Percentiles rank a stretch among this genome's conserved stretches.
Conservation (phyloP, 2,797 vertebrate genomes). For the Hoplostethus mediterraneus region DNA sequence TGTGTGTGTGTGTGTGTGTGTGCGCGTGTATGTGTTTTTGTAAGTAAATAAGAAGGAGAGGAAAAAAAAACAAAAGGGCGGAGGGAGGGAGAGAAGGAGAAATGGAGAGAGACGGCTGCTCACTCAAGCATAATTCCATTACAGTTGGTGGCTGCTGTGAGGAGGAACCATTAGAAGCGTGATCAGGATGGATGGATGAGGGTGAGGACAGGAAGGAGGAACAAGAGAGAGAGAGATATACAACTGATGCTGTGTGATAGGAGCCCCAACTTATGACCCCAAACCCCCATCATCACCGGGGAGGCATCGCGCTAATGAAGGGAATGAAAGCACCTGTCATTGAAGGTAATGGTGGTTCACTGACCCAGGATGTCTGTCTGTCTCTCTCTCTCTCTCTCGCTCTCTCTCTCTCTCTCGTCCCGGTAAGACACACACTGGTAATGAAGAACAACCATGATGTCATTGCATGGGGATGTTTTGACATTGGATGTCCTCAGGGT, state of each 20-base stretch:
- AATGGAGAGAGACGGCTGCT: slow-evolving; percentile 59
- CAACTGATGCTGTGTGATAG: slow-evolving; percentile 60
- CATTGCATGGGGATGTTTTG: not conserved
- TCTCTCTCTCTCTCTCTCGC: slow-evolving; percentile 5
- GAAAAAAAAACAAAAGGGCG: slow-evolving; percentile 5
- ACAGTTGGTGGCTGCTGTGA: slow-evolving; percentile 78
- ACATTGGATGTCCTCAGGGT: not conserved
- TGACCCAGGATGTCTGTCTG: slow-evolving; percentile 1
- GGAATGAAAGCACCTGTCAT: slow-evolving; percentile 60
- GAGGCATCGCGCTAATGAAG: slow-evolving; percentile 12
- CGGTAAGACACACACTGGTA: not conserved
- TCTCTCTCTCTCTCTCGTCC: not conserved
- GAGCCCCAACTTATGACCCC: slow-evolving; percentile 68
- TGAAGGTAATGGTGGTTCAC: slow-evolving; percentile 38
- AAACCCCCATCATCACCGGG: slow-evolving; percentile 26
- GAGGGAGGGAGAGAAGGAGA: slow-evolving; percentile 26
- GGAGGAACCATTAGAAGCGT: slow-evolving; percentile 80
- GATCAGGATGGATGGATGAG: slow-evolving; percentile 79
- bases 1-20: not conserved
- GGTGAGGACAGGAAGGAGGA: slow-evolving; percentile 55
- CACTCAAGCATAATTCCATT: slow-evolving; percentile 81
- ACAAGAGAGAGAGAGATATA: slow-evolving; percentile 52
- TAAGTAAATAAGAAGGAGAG: not conserved
- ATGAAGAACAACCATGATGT: not conserved
- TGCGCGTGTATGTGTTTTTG: not conserved